Conservation (phyloP, 2,888 invertebrate species). For the Melieria omissa region DNA sequence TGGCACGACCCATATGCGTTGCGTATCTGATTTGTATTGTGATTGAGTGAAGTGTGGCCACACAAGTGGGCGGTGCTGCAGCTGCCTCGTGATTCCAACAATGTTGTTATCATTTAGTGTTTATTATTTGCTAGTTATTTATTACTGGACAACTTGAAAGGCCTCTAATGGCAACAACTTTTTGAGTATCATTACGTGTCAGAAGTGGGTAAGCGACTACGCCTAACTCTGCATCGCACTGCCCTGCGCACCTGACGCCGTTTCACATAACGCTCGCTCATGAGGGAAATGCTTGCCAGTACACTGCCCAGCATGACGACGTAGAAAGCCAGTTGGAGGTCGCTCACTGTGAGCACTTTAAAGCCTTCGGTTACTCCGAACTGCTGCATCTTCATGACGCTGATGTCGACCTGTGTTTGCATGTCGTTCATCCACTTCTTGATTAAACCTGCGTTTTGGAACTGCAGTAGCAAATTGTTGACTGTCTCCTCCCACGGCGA, state of each 20-base stretch:
- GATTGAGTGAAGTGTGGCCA: too few species aligned
- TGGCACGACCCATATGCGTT: too few species aligned
- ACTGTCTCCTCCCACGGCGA: conserved; percentile 62
- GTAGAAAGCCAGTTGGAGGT: conserved; percentile 65
- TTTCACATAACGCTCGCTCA: conserved; percentile 44
- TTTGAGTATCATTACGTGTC: too few species aligned
- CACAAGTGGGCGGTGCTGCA: too few species aligned
- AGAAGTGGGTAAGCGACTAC: too few species aligned
- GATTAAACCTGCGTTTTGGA: conserved; percentile 61
- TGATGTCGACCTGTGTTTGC: conserved; percentile 50
- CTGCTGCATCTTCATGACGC: conserved; percentile 43
- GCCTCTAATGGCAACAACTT: too few species aligned
- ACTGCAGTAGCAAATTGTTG: conserved; percentile 57
- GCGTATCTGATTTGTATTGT: too few species aligned
- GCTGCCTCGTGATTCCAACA: too few species aligned
- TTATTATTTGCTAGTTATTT: too few species aligned
- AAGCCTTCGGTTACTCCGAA: conserved; percentile 42
- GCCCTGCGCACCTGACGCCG: neutral
- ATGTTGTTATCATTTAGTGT: too few species aligned
- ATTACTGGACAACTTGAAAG: too few species aligned
- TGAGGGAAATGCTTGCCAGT: conserved; percentile 48
- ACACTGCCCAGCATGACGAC: conserved; percentile 59
- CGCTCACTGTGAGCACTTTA: conserved; percentile 59
- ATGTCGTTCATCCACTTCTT: conserved; percentile 64
- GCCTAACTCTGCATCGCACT: neutral